Conservation (phyloP, 1,140 invertebrate genomes). For the Hycleus phaleratus region DNA sequence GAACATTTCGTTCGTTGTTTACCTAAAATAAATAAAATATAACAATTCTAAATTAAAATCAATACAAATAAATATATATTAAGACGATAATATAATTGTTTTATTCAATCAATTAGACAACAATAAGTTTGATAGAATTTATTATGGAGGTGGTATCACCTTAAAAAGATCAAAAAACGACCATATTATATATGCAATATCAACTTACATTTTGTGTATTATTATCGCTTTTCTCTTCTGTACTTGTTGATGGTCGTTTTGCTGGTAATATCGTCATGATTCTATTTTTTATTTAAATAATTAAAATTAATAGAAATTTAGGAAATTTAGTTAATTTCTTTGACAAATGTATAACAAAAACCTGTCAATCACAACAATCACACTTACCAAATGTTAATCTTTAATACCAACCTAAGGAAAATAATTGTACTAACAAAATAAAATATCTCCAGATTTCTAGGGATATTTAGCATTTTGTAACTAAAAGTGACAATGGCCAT, state of each 20-base stretch:
- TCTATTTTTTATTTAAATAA: constrained; percentile 1
- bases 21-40: constrained; percentile 19
- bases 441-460: background rate
- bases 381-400: no score
- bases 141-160: constrained; percentile 18
- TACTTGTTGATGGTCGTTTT: constrained; percentile 31
- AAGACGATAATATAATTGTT: constrained; percentile 6
- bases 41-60: background rate
- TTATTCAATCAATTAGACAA: constrained; percentile 10
- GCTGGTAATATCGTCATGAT: constrained; percentile 39
- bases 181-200: constrained; percentile 10
- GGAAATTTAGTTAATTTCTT: background rate
- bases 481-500: no score
- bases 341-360: background rate
- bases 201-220: constrained; percentile 32
- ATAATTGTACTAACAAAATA: background rate
- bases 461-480: background rate
- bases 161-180: constrained; percentile 16
- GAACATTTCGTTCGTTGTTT: constrained; percentile 24
- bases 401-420: no score
- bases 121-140: constrained; percentile 15
- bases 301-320: background rate
- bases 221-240: constrained; percentile 33
- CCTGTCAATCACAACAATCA: background rate
- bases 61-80: constrained; percentile 5